Conservation (phyloP, 2,113 vertebrate genomes). For the Hemichromis elongatus region DNA sequence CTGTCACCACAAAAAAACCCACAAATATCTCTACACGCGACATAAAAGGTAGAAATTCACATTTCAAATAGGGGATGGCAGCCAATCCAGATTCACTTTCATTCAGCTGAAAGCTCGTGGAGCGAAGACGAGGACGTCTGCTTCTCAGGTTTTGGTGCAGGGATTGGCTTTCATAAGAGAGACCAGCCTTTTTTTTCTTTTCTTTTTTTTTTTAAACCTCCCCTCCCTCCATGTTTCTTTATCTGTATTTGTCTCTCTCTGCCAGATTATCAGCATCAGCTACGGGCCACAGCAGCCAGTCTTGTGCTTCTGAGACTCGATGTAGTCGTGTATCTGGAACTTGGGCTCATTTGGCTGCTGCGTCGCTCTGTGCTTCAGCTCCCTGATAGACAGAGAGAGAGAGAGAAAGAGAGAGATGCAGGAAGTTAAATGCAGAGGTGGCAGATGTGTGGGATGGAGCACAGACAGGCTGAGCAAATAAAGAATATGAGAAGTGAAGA, state of each 20-base stretch:
- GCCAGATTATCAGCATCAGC: neutral
- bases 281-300: slow-evolving; percentile 85
- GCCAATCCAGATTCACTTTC: slow-evolving; percentile 30
- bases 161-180: slow-evolving; percentile 36
- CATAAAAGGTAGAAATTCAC: slow-evolving; percentile 56
- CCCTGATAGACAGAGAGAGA: slow-evolving; percentile 68
- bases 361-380: slow-evolving; percentile 83
- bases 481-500: slow-evolving; percentile 30
- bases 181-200: neutral
- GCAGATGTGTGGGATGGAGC: slow-evolving; percentile 51
- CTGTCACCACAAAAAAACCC: slow-evolving; percentile 51
- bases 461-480: slow-evolving; percentile 37
- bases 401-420: neutral
- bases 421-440: slow-evolving; percentile 46
- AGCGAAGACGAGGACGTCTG: slow-evolving; percentile 5
- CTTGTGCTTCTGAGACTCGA: slow-evolving; percentile 88
- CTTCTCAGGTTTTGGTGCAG: slow-evolving; percentile 23
- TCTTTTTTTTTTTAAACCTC: neutral
- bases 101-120: slow-evolving; percentile 1
- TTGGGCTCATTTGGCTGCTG: slow-evolving; percentile 79
- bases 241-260: neutral
- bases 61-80: slow-evolving; percentile 54
- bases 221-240: neutral
- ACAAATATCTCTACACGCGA: slow-evolving; percentile 55
- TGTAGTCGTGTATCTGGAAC: slow-evolving; percentile 93